Percentiles rank a stretch among this genome's conserved stretches.
Conservation (phyloP, 2,113 vertebrate genomes). For the Himantopus leucocephalus region DNA sequence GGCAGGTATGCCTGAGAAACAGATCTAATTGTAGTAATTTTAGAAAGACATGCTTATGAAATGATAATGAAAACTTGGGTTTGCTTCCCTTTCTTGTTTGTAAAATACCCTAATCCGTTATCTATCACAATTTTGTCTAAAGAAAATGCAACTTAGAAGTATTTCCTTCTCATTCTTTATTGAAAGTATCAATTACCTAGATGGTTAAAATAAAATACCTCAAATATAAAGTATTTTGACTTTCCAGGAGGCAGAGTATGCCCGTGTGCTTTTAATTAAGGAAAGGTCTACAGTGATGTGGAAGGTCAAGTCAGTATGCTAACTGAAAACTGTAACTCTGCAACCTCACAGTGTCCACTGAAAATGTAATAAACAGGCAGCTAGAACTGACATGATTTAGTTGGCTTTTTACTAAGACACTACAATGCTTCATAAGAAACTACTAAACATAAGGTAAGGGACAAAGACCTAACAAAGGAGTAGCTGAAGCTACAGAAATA, state of each 20-base stretch:
- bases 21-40: not conserved
- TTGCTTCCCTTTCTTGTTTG: not conserved
- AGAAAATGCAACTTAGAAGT: not conserved
- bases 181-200: not conserved
- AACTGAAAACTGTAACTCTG: conserved; percentile 4
- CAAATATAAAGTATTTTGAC: not conserved
- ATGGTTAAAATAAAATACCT: not conserved
- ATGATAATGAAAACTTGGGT: not conserved
- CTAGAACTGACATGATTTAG: not conserved
- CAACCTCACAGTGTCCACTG: conserved; percentile 22
- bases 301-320: conserved; percentile 12
- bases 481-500: not conserved
- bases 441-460: not conserved
- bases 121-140: not conserved
- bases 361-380: conserved; percentile 27
- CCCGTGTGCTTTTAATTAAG: conserved; percentile 58
- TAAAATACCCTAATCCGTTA: not conserved
- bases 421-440: not conserved
- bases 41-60: not conserved
- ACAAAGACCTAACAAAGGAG: not conserved
- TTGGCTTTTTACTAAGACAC: conserved; percentile 3
- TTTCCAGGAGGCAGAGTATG: not conserved
- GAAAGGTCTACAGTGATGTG: not conserved
- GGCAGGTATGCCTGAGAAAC: not conserved
- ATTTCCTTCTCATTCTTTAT: not conserved